These are phyloP conservation scores for Myotis findleyi DNA, from an alignment of 2,797 vertebrate species.

Conservation along the genomic window DNA sequence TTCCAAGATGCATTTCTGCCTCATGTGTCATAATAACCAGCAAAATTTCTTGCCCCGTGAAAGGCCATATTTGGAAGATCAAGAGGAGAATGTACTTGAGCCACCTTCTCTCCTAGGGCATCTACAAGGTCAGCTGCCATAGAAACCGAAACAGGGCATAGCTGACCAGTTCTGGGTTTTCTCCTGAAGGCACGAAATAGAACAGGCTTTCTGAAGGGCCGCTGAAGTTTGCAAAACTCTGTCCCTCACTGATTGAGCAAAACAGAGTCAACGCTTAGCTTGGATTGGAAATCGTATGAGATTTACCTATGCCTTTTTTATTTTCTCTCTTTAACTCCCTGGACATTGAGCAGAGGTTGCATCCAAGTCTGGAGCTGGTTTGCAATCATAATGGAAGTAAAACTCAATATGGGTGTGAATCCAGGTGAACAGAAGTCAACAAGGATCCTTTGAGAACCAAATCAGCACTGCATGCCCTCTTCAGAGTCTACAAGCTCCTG, in stretches of 20 bases:
- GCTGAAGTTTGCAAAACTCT: slow-evolving; percentile 62
- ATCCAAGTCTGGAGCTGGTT: slow-evolving; percentile 28
- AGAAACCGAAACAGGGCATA: not conserved
- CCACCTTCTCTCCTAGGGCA: slow-evolving; percentile 50
- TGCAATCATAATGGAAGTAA: not conserved
- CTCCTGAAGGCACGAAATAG: slow-evolving; percentile 57
- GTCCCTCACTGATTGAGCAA: not conserved
- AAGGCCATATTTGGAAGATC: not conserved
- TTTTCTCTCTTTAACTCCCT: slow-evolving; percentile 54
- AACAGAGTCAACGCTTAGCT: slow-evolving; percentile 37
- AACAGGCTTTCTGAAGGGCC: slow-evolving; percentile 56
- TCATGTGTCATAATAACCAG: slow-evolving; percentile 48
- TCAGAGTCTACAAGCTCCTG: slow-evolving; percentile 33
- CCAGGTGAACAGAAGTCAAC: slow-evolving; percentile 44
- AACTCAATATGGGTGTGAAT: not conserved
- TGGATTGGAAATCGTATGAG: slow-evolving; percentile 53
- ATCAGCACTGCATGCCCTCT: not conserved
- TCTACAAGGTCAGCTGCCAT: not conserved
- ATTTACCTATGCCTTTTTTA: slow-evolving; percentile 40
- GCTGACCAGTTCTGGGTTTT: slow-evolving; percentile 5
- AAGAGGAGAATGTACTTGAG: slow-evolving; percentile 8
- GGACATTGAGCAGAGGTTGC: not conserved
- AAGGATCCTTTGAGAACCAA: slow-evolving; percentile 54
- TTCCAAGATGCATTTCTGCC: slow-evolving; percentile 67
- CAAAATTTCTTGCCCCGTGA: not conserved